A percentile compares a stretch with the other conserved stretches of the same genome.
phyloP scores from a whole-genome alignment of 2,797 vertebrate species.

The Takifugu ocellatus region DNA sequence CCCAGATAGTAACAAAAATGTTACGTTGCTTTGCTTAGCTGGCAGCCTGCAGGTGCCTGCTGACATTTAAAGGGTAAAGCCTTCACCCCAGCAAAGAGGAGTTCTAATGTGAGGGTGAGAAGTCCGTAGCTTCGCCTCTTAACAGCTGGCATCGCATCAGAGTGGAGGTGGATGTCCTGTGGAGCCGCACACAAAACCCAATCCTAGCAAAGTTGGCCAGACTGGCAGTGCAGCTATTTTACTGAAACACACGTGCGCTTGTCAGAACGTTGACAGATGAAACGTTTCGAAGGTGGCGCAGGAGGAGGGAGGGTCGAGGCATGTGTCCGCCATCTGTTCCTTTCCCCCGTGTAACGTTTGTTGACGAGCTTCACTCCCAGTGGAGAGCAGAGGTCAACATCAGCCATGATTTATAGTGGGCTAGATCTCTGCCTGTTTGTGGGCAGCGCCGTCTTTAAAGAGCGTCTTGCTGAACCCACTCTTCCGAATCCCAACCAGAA shows the following conservation, averaged over 20 bases:
- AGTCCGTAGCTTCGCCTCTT: conserved; percentile 1
- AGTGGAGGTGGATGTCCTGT: too few relatives aligned
- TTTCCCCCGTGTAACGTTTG: conserved; percentile 19
- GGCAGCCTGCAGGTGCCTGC: too few relatives aligned
- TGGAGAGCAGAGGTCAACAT: not conserved
- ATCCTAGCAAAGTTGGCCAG: not conserved
- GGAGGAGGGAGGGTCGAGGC: not conserved
- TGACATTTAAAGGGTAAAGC: too few relatives aligned
- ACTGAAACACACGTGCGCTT: not conserved
- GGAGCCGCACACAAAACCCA: conserved; percentile 1
- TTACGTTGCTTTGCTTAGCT: too few relatives aligned
- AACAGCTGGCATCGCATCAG: conserved; percentile 15
- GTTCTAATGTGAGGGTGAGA: not conserved
- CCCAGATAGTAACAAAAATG: too few relatives aligned
- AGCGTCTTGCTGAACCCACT: not conserved
- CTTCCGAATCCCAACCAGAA: not conserved
- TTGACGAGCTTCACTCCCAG: not conserved
- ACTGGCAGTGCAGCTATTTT: not conserved
- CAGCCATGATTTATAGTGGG: not conserved
- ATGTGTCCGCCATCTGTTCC: conserved; percentile 31
- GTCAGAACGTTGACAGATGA: conserved; percentile 44
- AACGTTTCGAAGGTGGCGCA: conserved; percentile 48
- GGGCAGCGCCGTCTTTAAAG: too few relatives aligned
- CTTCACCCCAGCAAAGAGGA: not conserved
- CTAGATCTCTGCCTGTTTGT: not conserved